A percentile compares a stretch with the other conserved stretches of the same genome.
Evolutionary conservation across 2,113 vertebrate species (phyloP).

Genomic region (Vidua chalybeata): DNA sequence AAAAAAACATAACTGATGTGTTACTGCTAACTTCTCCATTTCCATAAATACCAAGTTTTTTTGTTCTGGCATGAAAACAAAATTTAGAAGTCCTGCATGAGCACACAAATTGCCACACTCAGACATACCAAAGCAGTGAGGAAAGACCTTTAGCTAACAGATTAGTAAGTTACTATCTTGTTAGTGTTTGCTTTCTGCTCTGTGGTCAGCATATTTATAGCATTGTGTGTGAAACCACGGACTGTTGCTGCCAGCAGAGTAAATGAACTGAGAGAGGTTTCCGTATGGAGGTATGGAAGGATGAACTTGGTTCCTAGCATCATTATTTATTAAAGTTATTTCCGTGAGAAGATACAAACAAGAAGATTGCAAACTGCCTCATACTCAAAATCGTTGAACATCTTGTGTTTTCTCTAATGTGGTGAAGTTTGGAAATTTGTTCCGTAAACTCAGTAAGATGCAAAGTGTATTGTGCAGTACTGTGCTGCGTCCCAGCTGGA

Average conservation of each 20-base stretch:
- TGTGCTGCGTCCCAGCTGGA: neutral
- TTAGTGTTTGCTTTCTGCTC: neutral
- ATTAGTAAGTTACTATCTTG: neutral
- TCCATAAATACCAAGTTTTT: neutral
- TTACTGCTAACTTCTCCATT: neutral
- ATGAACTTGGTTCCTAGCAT: neutral
- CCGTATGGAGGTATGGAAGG: neutral
- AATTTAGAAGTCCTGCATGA: neutral
- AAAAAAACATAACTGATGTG: neutral
- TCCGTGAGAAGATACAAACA: neutral
- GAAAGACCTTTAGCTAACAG: neutral
- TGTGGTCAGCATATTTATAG: neutral
- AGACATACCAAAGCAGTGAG: neutral
- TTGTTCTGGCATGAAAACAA: neutral
- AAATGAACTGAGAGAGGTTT: neutral
- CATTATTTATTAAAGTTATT: neutral
- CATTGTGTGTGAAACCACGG: fast-evolving
- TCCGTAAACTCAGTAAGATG: neutral
- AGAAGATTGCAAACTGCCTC: neutral
- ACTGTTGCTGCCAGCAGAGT: neutral
- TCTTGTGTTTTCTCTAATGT: neutral
- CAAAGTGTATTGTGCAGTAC: neutral
- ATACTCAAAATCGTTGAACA: neutral
- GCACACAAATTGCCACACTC: neutral
- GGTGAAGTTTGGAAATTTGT: neutral